phyloP scores from a whole-genome alignment of 2,888 invertebrate genomes.

The Cepaea hortensis region DNA sequence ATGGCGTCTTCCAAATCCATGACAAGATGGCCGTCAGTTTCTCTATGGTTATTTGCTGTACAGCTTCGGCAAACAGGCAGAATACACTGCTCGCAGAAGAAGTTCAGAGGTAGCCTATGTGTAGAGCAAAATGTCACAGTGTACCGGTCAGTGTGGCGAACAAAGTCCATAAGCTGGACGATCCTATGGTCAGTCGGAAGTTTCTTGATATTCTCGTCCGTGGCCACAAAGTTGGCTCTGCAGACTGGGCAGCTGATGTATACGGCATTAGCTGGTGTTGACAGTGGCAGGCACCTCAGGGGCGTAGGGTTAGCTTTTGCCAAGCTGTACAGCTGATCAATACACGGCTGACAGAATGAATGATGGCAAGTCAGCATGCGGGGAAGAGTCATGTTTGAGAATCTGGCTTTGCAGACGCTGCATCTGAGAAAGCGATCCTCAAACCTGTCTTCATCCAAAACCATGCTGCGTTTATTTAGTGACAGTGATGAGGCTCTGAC shows the following conservation, averaged over 20 bases:
- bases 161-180: constrained; percentile 69
- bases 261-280: constrained; percentile 59
- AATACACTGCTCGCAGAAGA: constrained; percentile 70
- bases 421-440: constrained; percentile 67
- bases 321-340: constrained; percentile 58
- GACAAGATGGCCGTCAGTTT: constrained; percentile 61
- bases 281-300: constrained; percentile 30
- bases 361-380: constrained; percentile 70
- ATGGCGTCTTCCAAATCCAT: constrained; percentile 65
- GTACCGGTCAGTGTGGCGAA: constrained; percentile 64
- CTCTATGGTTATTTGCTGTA: constrained; percentile 67
- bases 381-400: constrained; percentile 57
- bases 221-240: constrained; percentile 60
- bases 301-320: constrained; percentile 59
- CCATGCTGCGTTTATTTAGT: constrained; percentile 60
- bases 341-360: constrained; percentile 62
- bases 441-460: constrained; percentile 68
- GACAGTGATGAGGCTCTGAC: constrained; percentile 38
- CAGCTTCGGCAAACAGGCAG: constrained; percentile 68
- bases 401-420: constrained; percentile 63
- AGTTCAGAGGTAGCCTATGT: constrained; percentile 66
- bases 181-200: constrained; percentile 68
- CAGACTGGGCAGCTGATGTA: constrained; percentile 66
- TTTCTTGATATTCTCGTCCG: constrained; percentile 62
- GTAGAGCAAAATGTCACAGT: constrained; percentile 66